Base-by-base conservation (phyloP, 2,113 vertebrate species). In the Xyliphius kryptos region DNA sequence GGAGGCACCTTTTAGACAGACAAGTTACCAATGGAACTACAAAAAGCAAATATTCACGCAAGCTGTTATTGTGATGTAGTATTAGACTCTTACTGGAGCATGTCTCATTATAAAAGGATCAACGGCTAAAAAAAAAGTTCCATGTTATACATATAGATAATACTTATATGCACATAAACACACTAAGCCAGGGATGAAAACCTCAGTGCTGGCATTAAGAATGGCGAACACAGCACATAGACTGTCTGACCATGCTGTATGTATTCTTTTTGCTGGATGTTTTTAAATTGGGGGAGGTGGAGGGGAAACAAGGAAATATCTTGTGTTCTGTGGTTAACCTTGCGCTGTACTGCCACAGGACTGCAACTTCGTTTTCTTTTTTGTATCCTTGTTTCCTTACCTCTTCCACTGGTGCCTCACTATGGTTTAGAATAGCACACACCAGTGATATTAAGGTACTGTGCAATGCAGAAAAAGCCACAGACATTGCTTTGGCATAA, bases 371-470 rank as follows among this genome's bases (percentile, higher is more conserved):
- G n/a, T n/a, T n/a, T 67, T 69, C 50, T 66, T 32, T 68, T 74
- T 71, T 74, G 48, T 77, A 20, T 66, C 49, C 72, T 47, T 52
- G 60, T 56, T 66, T 55, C 54, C 57, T 59, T 32, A 13, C 55
- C 49, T 50, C 54, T 26, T 41, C 48, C 46, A 61, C 14, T 59
- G 69, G 59, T 41, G 41, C 76, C 61, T 57, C 9, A 66, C 53
- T 20, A 49, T 11, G 46, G 48, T 70, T 60, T 62, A 62, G 51
- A 51, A 63, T 61, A 68, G 72, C 37, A 61, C 44, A 41, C 52
- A 9, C 36, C 12, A 68, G 74, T 62, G 63, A 37, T 78, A 62
- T 80, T 73, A 73, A 71, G 70, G 80, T 73, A 55, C 74, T 71
- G 63, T 74, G 64, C 71, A 19, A 71, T 36, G 69, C 72, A 71